Base-by-base conservation (phyloP, 1,140 invertebrate species). In the Lepidurus couesii region DNA sequence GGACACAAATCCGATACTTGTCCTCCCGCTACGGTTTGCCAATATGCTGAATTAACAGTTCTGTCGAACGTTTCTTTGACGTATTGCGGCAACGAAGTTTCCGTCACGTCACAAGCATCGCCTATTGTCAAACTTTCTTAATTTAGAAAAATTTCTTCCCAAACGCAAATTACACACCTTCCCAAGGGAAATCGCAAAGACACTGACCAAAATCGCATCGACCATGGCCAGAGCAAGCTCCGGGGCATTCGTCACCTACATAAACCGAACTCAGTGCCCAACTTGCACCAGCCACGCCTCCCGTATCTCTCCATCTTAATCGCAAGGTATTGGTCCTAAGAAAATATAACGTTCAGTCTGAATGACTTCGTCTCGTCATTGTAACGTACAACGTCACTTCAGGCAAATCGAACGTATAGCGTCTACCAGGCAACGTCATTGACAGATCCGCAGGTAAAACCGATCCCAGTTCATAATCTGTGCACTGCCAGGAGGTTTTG, bases 101-200 rank as follows among this genome's bases (percentile, higher is more conserved):
- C 47, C 10, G 83, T 79, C 26, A 78, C 42, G 74, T 81, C 78
- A 80, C 86, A 87, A 13, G 81, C 81, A 5, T 75, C 42, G 13
- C 85, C 86, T 44, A 76, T 21, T 44, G 75, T 24, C 16, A 45
- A 78, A 44, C 7, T 7, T 13, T 75, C 10, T 16, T 75, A 6
- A 21, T 10, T 7, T 75, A 9, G 21, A 75, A 24, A 7, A n/a
- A 44, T 42, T 42, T 75, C 1, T 8, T 75, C 42, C 4, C 2
- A 3, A 7, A 11, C 6, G 1, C 8, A 43, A 13, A 24, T 24
- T n/a, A 53, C n/a, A 42, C 24, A 75, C 85, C 86, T 34, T 80
- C 73, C 86, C 86, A 87, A 10, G 82, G 83, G 11, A 81, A 80
- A 76, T 86, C 83, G 83, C 86, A 87, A 43, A 84, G 85, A 78